Percentiles rank a stretch among this genome's conserved stretches.
phyloP scores from a whole-genome alignment of 2,888 invertebrate species.

The Macroteleia sp. region DNA sequence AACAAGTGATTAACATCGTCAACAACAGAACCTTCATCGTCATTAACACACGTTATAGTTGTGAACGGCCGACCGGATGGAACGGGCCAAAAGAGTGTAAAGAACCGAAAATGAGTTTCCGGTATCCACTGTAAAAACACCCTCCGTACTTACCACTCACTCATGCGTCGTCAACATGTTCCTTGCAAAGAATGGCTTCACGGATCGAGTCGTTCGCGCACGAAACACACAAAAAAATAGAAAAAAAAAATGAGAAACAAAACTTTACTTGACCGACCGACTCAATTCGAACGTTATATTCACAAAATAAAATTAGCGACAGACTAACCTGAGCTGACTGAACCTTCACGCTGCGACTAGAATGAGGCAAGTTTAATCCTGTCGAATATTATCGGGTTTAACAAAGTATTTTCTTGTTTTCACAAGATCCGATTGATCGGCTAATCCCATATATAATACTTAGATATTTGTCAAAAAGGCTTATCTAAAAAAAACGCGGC shows the following conservation, averaged over 20 bases:
- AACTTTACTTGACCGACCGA: slow-evolving; percentile 67
- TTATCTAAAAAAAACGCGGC: too few relatives aligned
- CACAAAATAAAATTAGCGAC: slow-evolving; percentile 79
- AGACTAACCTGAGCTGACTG: slow-evolving; percentile 82
- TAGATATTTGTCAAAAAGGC: too few relatives aligned
- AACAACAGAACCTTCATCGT: not conserved
- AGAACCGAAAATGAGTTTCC: slow-evolving; percentile 65
- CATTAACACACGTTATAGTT: not conserved
- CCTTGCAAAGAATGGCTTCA: slow-evolving; percentile 77
- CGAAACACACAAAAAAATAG: too few relatives aligned
- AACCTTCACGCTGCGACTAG: slow-evolving; percentile 80
- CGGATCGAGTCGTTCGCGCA: slow-evolving; percentile 70
- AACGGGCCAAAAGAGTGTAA: slow-evolving; percentile 69
- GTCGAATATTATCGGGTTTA: slow-evolving; percentile 59
- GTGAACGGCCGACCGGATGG: slow-evolving; percentile 3
- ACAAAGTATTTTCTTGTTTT: slow-evolving; percentile 38
- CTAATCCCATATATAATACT: slow-evolving; percentile 1
- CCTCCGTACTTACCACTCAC: slow-evolving; percentile 83
- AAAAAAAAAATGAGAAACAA: too few relatives aligned
- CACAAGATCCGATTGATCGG: slow-evolving; percentile 29
- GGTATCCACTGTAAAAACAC: slow-evolving; percentile 73
- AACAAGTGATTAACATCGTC: not conserved
- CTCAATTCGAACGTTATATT: slow-evolving; percentile 68
- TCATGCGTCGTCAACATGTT: slow-evolving; percentile 80
- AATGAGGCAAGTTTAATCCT: slow-evolving; percentile 65